Evolutionary conservation across 2,797 vertebrate genomes (phyloP).

Genomic region (Sebastes hubbsi): DNA sequence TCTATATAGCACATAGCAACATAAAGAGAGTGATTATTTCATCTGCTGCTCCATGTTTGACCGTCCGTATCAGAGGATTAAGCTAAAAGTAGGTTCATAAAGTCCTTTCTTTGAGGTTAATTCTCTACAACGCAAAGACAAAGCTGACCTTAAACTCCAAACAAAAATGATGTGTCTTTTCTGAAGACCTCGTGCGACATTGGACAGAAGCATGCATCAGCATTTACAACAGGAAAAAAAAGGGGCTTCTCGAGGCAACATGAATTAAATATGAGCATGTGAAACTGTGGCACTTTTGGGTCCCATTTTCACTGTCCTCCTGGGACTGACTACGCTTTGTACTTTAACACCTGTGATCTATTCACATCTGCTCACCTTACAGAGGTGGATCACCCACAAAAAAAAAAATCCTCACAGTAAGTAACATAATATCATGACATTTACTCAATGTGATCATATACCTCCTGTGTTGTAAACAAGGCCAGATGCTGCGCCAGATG

Average conservation of each 20-base stretch:
- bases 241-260: slow-evolving; percentile 44
- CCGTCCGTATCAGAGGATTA: slow-evolving; percentile 24
- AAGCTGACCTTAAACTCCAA: slow-evolving; percentile 25
- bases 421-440: slow-evolving; percentile 76
- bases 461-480: slow-evolving; percentile 71
- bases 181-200: slow-evolving; percentile 53
- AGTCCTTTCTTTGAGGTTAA: slow-evolving; percentile 5
- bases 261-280: slow-evolving; percentile 76
- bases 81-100: slow-evolving; percentile 33
- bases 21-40: slow-evolving; percentile 67
- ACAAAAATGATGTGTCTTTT: slow-evolving; percentile 15
- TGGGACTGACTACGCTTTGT: slow-evolving; percentile 62
- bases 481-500: slow-evolving; percentile 75
- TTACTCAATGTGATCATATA: slow-evolving; percentile 71
- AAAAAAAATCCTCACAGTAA: slow-evolving; percentile 50
- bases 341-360: slow-evolving; percentile 69
- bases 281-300: slow-evolving; percentile 64
- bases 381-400: slow-evolving; percentile 31
- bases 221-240: slow-evolving; percentile 52
- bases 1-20: slow-evolving; percentile 74
- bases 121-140: slow-evolving; percentile 24
- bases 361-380: slow-evolving; percentile 72
- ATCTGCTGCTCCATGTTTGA: slow-evolving; percentile 42
- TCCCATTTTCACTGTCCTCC: slow-evolving; percentile 60
- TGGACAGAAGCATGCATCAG: slow-evolving; percentile 60